Percentiles rank a stretch among this genome's conserved stretches.
phyloP scores from a whole-genome alignment of 2,113 vertebrate species.

The Callionymus lyra region DNA sequence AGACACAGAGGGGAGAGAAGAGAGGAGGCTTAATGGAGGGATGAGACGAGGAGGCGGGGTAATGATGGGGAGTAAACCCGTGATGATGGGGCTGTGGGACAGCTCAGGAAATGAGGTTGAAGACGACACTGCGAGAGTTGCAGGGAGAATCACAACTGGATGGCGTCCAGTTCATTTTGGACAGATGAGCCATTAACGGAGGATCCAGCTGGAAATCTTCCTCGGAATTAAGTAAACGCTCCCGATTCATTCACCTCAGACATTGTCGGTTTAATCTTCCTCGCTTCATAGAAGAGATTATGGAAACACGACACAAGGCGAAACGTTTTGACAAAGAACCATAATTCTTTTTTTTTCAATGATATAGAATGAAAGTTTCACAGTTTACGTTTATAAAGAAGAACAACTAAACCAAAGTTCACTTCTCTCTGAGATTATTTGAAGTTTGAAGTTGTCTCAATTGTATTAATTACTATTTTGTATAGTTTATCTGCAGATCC shows the following conservation, averaged over 20 bases:
- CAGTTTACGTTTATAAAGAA: too few relatives aligned
- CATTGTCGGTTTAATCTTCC: slow-evolving; percentile 15
- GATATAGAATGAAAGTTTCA: too few relatives aligned
- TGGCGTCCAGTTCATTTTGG: slow-evolving; percentile 3
- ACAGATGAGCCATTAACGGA: too few relatives aligned
- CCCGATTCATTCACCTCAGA: slow-evolving; percentile 13
- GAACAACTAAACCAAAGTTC: too few relatives aligned
- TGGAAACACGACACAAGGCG: slow-evolving; percentile 11
- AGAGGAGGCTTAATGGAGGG: slow-evolving; percentile 16
- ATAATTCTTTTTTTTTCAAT: too few relatives aligned
- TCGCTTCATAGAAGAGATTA: slow-evolving; percentile 4
- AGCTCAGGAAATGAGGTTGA: neutral
- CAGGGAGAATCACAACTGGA: slow-evolving; percentile 3
- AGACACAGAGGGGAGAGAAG: slow-evolving; percentile 6
- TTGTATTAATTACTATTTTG: too few relatives aligned
- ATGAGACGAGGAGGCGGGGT: slow-evolving; percentile 1
- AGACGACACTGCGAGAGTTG: slow-evolving; percentile 2
- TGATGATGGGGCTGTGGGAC: neutral
- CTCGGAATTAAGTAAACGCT: slow-evolving; percentile 14
- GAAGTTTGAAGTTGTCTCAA: too few relatives aligned
- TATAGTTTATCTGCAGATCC: too few relatives aligned
- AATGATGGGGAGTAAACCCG: too few relatives aligned
- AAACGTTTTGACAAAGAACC: too few relatives aligned
- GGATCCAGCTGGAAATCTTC: too few relatives aligned
- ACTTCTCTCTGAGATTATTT: too few relatives aligned